Base-by-base conservation (phyloP, 2,888 invertebrate species). In the Folsomia candida region DNA sequence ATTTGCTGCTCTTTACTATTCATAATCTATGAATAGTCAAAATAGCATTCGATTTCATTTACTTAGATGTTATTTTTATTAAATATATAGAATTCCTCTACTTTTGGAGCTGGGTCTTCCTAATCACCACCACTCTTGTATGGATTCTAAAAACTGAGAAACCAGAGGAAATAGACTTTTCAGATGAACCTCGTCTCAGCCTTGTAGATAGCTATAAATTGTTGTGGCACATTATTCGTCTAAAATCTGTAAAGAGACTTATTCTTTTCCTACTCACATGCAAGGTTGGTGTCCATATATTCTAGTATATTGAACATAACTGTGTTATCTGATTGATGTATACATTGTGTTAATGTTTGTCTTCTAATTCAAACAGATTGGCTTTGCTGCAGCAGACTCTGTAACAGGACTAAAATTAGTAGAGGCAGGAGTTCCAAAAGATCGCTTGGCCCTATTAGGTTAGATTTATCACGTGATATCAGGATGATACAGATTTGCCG, bases 391-490 rank as follows among this genome's bases (percentile, higher is more conserved):
- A 0, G 91, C 94, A 73, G 99, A 99, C 85, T 91, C 94, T 25
- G 93, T 98, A 0, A 94, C 97, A 24, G 91, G 93, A 1, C 85
- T 99, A 73, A 99, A 99, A 84, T 85, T 99, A 63, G 92, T 98
- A 0, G 98, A 97, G 83, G 92, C 92, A 27, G 99, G 99, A 18
- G 92, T 99, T 63, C 95, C 97, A 0, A 94, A 95, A 81, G 98
- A 98, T 83, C 91, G 92, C 80, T 85, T 99, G 69, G 98, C 97
- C 0, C 84, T 98, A n/a, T n/a, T n/a, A n/a, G n/a, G n/a, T n/a
- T n/a, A n/a, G n/a, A n/a, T n/a, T n/a, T n/a, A n/a, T n/a, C n/a
- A n/a, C n/a, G n/a, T n/a, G n/a, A n/a, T n/a, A n/a, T n/a, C n/a
- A n/a, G n/a, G n/a, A n/a, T n/a, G n/a, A n/a, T n/a, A n/a, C n/a